A percentile compares a stretch with the other conserved stretches of the same genome.
phyloP scores from a whole-genome alignment of 2,797 vertebrate species.

The Calcarius lapponicus region DNA sequence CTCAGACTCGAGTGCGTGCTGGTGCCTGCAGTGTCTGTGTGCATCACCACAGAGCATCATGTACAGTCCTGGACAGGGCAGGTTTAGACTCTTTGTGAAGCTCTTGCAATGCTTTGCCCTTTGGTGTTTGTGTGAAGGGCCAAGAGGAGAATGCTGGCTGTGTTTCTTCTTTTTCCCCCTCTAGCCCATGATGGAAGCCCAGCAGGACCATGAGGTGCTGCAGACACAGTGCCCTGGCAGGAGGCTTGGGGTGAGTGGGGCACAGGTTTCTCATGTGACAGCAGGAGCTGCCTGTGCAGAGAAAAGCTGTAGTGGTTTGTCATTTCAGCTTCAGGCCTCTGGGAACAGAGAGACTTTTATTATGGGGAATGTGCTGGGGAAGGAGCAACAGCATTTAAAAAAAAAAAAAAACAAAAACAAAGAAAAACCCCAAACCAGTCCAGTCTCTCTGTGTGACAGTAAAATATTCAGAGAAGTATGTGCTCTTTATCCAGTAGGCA shows the following conservation, averaged over 20 bases:
- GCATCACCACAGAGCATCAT: neutral
- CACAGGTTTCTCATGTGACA: neutral
- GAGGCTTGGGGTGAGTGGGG: neutral
- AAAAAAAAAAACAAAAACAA: neutral
- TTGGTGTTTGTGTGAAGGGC: neutral
- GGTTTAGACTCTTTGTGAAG: neutral
- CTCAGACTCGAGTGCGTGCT: neutral
- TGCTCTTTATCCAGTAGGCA: constrained; percentile 33
- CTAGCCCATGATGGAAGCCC: accelerated
- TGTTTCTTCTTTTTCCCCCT: neutral
- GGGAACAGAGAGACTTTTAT: neutral
- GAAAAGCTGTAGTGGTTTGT: neutral
- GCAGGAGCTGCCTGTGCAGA: neutral
- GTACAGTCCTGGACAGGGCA: neutral
- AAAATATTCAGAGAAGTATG: constrained; percentile 63
- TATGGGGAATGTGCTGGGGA: neutral
- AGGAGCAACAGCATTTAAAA: neutral
- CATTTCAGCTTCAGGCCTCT: neutral
- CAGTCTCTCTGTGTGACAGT: constrained; percentile 23
- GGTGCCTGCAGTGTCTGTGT: neutral
- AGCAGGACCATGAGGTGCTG: neutral
- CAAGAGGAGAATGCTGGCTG: neutral
- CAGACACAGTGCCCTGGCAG: neutral
- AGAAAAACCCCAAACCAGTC: neutral
- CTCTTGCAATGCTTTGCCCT: neutral